Conservation (phyloP, 1,140 invertebrate genomes). For the Drosophila rhopaloa region DNA sequence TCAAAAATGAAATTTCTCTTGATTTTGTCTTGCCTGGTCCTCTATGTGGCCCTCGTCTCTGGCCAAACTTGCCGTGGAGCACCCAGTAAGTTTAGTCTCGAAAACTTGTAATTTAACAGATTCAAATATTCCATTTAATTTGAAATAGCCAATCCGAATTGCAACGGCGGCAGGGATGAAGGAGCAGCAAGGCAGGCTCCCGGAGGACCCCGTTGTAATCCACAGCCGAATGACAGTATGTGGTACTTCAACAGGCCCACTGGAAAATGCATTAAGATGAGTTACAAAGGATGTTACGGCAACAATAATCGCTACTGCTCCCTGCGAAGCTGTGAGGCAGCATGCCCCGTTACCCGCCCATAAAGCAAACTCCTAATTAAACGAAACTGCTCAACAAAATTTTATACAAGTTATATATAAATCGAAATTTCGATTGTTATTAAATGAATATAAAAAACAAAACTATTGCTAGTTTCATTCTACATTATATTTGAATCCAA, state of each 20-base stretch:
- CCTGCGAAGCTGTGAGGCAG: not conserved
- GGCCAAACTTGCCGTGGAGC: slow-evolving; percentile 2
- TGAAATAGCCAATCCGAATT: not conserved
- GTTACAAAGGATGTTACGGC: slow-evolving; percentile 7
- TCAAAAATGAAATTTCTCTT: slow-evolving; percentile 15
- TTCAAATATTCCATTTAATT: not conserved
- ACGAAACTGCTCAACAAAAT: not conserved
- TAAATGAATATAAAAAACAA: no score
- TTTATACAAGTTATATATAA: no score
- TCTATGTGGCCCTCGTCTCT: not conserved
- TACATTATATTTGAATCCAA: no score
- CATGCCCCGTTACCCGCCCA: not conserved
- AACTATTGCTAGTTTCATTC: no score
- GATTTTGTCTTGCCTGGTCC: not conserved
- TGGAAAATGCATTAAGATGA: slow-evolving; percentile 1
- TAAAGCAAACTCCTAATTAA: not conserved
- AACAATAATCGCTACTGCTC: slow-evolving; percentile 16
- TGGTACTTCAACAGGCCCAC: slow-evolving; percentile 19
- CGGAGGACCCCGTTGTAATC: not conserved
- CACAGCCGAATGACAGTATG: slow-evolving; percentile 1
- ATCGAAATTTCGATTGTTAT: no score
- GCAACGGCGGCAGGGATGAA: not conserved
- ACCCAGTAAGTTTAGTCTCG: not conserved
- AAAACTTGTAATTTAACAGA: not conserved
- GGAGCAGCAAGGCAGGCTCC: not conserved